phyloP scores from a whole-genome alignment of 2,797 vertebrate species.

The Falco columbarius region DNA sequence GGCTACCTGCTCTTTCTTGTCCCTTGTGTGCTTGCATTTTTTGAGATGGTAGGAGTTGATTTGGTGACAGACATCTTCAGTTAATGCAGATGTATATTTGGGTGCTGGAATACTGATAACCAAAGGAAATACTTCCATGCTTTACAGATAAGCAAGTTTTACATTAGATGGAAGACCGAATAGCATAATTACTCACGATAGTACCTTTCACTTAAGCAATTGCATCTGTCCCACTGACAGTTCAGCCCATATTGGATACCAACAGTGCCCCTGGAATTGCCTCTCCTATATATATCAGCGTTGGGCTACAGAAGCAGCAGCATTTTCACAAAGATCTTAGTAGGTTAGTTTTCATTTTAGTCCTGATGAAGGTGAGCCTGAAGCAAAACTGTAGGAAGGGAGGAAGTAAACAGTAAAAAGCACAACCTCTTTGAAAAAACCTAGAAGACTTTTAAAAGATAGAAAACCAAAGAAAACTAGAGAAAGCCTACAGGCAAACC shows the following conservation, averaged over 20 bases:
- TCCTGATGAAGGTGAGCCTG: not conserved
- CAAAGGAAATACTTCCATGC: not conserved
- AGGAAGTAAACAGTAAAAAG: not conserved
- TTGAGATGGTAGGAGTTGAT: not conserved
- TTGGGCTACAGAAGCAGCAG: not conserved
- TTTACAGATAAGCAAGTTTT: not conserved
- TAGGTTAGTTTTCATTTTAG: not conserved
- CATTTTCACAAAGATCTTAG: not conserved
- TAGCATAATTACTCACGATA: not conserved
- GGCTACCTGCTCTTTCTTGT: not conserved
- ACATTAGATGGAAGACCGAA: not conserved
- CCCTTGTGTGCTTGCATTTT: not conserved
- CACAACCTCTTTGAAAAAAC: not conserved
- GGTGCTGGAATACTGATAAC: not conserved
- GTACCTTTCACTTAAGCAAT: not conserved
- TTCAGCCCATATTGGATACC: not conserved
- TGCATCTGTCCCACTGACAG: not conserved
- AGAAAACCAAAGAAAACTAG: not conserved
- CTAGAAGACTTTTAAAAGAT: not conserved
- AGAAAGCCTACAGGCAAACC: not conserved
- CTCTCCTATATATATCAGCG: not conserved
- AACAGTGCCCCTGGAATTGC: not conserved
- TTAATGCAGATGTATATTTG: not conserved
- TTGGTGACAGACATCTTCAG: not conserved
- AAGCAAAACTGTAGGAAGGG: not conserved